A percentile compares a stretch with the other conserved stretches of the same genome.
Conservation (phyloP, 2,113 vertebrate species). For the Potamarius usumacintae region DNA sequence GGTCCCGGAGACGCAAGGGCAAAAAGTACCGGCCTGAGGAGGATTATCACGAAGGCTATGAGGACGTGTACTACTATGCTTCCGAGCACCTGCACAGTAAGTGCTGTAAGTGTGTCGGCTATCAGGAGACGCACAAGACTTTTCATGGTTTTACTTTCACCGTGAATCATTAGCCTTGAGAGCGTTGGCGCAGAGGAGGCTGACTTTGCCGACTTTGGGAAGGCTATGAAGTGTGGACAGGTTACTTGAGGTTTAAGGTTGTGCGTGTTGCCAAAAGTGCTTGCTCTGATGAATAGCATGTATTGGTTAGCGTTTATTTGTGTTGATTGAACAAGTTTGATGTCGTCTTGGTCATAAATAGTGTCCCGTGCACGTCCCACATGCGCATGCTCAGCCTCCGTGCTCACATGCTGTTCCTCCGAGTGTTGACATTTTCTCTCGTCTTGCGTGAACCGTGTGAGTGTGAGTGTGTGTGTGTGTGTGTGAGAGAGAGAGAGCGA, state of each 20-base stretch:
- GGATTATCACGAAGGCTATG: slow-evolving; percentile 98
- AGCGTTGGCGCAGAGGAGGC: not conserved
- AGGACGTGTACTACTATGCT: slow-evolving; percentile 97
- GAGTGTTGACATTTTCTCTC: slow-evolving; percentile 12
- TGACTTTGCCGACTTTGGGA: slow-evolving; percentile 16
- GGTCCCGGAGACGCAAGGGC: slow-evolving; percentile 88
- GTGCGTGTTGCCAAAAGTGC: not conserved
- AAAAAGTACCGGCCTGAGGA: slow-evolving; percentile 97
- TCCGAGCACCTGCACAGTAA: slow-evolving; percentile 90
- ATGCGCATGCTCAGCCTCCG: slow-evolving; percentile 2
- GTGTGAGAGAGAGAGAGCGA: not conserved
- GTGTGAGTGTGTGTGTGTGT: slow-evolving; percentile 1
- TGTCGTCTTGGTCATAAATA: slow-evolving; percentile 34
- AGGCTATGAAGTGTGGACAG: slow-evolving; percentile 24
- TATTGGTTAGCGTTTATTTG: slow-evolving; percentile 35
- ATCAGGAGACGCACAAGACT: not conserved
- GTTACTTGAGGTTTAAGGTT: slow-evolving; percentile 1
- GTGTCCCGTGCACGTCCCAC: not conserved
- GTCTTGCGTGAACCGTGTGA: not conserved
- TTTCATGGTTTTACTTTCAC: slow-evolving; percentile 22
- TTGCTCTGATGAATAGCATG: slow-evolving; percentile 26
- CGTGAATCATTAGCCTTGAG: slow-evolving; percentile 23
- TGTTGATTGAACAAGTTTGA: slow-evolving; percentile 41
- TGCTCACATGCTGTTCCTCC: not conserved
- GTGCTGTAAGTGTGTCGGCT: slow-evolving; percentile 54